Percentiles rank a stretch among this genome's conserved stretches.
These are phyloP conservation scores for Odocoileus hemionus DNA, from an alignment of 2,113 vertebrate species.

Conservation along the genomic window DNA sequence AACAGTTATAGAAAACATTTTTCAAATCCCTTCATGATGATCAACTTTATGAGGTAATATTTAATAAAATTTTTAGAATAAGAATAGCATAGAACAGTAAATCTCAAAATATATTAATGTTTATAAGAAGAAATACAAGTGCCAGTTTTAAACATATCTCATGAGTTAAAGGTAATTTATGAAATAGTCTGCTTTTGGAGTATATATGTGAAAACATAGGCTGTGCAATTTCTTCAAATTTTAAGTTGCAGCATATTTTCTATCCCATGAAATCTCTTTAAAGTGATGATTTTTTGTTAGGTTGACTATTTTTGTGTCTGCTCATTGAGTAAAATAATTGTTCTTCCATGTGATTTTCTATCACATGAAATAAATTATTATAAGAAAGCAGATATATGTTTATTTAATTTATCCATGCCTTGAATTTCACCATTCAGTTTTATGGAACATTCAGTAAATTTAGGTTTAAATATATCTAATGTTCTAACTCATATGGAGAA, in stretches of 20 bases:
- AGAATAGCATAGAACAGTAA: constrained; percentile 1
- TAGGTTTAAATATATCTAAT: constrained; percentile 55
- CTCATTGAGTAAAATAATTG: neutral
- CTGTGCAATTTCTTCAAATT: constrained; percentile 9
- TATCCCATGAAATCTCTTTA: neutral
- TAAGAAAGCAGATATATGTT: constrained; percentile 32
- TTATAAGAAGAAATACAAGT: constrained; percentile 10
- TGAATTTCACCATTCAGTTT: constrained; percentile 44
- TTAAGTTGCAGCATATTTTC: neutral
- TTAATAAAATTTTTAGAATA: constrained; percentile 7
- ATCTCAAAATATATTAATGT: neutral
- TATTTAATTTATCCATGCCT: constrained; percentile 33
- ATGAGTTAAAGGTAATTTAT: neutral
- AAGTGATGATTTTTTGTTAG: neutral
- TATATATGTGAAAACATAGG: constrained; percentile 2
- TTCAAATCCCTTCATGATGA: neutral
- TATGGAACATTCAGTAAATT: constrained; percentile 59
- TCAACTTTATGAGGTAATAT: constrained; percentile 20
- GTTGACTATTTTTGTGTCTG: neutral
- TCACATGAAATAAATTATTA: constrained; percentile 1
- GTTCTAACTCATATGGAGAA: constrained; percentile 57
- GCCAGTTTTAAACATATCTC: neutral
- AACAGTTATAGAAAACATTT: neutral
- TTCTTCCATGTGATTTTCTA: neutral
- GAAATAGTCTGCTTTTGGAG: constrained; percentile 6